phyloP scores from a whole-genome alignment of 1,140 invertebrate species.

The Pinna nobilis region DNA sequence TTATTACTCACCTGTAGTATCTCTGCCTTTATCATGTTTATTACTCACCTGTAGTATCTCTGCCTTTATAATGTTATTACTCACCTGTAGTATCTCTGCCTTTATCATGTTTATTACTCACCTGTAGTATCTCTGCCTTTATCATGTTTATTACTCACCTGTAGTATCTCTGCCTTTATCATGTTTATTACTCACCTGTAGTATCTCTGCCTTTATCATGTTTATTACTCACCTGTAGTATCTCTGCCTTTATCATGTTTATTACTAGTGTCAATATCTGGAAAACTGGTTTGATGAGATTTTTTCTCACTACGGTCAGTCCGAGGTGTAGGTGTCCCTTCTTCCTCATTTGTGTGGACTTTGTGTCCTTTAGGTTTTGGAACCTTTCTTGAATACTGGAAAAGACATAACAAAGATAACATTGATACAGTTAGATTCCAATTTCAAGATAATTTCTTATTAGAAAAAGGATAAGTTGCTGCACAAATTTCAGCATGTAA shows the following conservation, averaged over 20 bases:
- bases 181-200: too few relatives aligned
- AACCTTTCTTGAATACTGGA: constrained; percentile 19
- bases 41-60: too few relatives aligned
- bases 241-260: not conserved
- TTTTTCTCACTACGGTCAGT: not conserved
- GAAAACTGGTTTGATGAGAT: constrained; percentile 7
- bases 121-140: too few relatives aligned
- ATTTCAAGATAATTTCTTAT: not conserved
- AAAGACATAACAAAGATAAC: not conserved
- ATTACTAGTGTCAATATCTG: not conserved
- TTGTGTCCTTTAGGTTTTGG: constrained; percentile 22
- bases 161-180: too few relatives aligned
- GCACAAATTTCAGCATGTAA: not conserved
- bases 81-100: too few relatives aligned
- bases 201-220: not conserved
- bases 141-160: too few relatives aligned
- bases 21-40: too few relatives aligned
- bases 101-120: too few relatives aligned
- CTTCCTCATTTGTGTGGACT: not conserved
- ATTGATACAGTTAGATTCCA: not conserved
- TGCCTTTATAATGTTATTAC: too few relatives aligned
- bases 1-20: too few relatives aligned
- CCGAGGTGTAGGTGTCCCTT: not conserved
- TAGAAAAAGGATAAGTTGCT: not conserved
- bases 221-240: not conserved